Conservation (phyloP, 2,888 invertebrate species). For the Andrena chrysosceles region DNA sequence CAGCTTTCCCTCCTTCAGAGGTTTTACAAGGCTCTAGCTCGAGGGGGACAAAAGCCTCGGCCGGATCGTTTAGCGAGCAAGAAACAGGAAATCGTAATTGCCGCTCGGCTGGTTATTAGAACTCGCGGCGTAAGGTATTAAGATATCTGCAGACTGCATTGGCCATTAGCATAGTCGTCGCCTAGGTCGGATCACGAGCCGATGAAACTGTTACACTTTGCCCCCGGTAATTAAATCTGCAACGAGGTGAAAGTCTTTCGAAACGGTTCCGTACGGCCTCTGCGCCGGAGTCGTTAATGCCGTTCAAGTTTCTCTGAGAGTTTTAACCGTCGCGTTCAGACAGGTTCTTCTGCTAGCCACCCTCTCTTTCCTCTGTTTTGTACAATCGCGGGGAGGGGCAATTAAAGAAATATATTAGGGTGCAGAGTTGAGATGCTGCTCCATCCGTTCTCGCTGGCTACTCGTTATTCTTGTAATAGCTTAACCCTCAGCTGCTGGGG, state of each 20-base stretch:
- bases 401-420: constrained; percentile 10
- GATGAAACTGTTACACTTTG: constrained; percentile 60
- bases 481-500: neutral
- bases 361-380: neutral
- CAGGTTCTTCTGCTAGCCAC: constrained; percentile 7
- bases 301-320: constrained; percentile 20
- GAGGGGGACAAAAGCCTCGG: constrained; percentile 52
- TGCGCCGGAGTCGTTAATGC: neutral
- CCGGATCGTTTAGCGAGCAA: constrained; percentile 53
- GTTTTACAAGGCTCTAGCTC: constrained; percentile 29
- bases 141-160: constrained; percentile 58
- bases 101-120: constrained; percentile 64
- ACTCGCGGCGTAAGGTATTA: constrained; percentile 59
- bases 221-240: constrained; percentile 49
- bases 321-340: constrained; percentile 2
- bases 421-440: neutral
- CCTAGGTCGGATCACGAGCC: constrained; percentile 49
- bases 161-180: constrained; percentile 60
- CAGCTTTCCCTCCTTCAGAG: constrained; percentile 2
- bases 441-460: neutral
- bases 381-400: neutral
- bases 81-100: constrained; percentile 71
- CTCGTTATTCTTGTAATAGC: neutral
- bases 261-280: constrained; percentile 23
- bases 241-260: constrained; percentile 53